Conservation (phyloP, 2,113 vertebrate genomes). For the Protobothrops mucrosquamatus region DNA sequence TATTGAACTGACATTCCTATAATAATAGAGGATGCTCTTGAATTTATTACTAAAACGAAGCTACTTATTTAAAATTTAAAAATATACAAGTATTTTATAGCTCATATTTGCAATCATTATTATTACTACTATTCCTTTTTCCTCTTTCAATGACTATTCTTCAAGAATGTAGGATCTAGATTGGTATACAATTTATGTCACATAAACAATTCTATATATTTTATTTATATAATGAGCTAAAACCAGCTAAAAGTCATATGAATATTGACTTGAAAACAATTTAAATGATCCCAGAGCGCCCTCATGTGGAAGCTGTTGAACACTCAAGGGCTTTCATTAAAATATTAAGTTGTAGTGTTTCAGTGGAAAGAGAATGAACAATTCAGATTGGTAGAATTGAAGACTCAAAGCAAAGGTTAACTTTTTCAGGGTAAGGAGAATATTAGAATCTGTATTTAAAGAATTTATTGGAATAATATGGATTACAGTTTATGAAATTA, state of each 20-base stretch:
- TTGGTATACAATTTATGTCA: background rate
- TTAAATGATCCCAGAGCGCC: background rate
- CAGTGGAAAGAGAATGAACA: background rate
- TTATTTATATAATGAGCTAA: background rate
- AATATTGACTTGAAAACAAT: background rate
- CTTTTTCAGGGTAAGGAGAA: background rate
- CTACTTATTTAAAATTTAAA: background rate
- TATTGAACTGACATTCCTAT: background rate
- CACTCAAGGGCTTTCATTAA: background rate
- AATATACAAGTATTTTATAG: background rate
- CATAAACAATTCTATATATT: background rate
- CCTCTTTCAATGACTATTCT: background rate
- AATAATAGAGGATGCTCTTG: background rate
- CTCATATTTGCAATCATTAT: background rate
- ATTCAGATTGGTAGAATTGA: background rate
- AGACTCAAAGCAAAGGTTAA: background rate
- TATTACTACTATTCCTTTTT: background rate
- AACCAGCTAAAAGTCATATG: background rate
- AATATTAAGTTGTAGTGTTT: background rate
- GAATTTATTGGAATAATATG: background rate
- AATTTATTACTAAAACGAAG: background rate
- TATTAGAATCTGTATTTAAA: background rate
- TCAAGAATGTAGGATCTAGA: background rate
- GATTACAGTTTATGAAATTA: background rate
- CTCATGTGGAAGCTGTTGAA: constrained; percentile 6